These are phyloP conservation scores for Nebria salina DNA, from an alignment of 2,888 invertebrate genomes.

Conservation along the genomic window DNA sequence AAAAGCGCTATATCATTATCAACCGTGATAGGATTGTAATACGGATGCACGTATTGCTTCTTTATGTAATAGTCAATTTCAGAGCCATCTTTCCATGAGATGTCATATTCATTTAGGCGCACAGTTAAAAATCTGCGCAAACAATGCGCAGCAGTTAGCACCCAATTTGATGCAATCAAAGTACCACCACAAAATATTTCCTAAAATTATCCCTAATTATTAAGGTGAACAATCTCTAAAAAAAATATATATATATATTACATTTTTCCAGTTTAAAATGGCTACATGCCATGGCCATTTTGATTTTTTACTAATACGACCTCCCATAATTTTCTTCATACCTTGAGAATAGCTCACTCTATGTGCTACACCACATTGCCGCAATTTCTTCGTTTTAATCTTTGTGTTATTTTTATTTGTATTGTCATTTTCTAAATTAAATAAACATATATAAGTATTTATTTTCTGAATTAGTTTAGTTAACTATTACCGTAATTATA, in stretches of 20 bases:
- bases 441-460: neutral
- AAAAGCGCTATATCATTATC: slow-evolving; percentile 93
- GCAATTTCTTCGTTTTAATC: slow-evolving; percentile 39
- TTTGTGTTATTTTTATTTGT: slow-evolving; percentile 21
- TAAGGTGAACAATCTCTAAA: neutral
- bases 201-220: slow-evolving; percentile 59
- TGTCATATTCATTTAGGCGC: slow-evolving; percentile 87
- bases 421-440: neutral
- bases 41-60: slow-evolving; percentile 82
- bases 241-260: slow-evolving; percentile 24
- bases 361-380: slow-evolving; percentile 55
- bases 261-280: slow-evolving; percentile 81
- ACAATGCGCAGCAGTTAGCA: slow-evolving; percentile 89
- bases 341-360: slow-evolving; percentile 49
- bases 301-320: slow-evolving; percentile 78
- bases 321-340: slow-evolving; percentile 87
- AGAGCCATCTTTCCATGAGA: slow-evolving; percentile 76
- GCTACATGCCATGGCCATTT: slow-evolving; percentile 97
- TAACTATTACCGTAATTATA: slow-evolving; percentile 28
- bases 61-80: slow-evolving; percentile 81
- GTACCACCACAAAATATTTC: slow-evolving; percentile 93
- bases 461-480: neutral
- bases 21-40: slow-evolving; percentile 87
- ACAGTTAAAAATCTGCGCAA: slow-evolving; percentile 80
- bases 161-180: slow-evolving; percentile 82